Base-by-base conservation (phyloP, 2,113 vertebrate species). In the Notothenia coriiceps region DNA sequence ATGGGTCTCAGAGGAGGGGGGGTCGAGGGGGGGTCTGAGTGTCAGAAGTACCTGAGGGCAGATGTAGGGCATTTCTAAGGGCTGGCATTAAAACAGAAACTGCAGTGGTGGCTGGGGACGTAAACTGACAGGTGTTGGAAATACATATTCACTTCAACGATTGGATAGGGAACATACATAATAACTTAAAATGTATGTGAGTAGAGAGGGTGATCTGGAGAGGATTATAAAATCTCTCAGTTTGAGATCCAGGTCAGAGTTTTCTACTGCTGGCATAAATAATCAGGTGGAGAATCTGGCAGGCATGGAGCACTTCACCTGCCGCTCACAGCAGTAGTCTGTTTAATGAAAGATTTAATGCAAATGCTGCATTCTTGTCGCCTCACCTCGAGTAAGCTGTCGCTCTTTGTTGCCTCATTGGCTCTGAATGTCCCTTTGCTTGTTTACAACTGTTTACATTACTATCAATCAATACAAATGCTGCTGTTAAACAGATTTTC, bases 1-100 rank as follows among this genome's bases (percentile, higher is more conserved):
- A 82, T 72, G 61, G 55, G 62, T 54, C 66, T 54, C 50, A 49
- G 79, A 69, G 18, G 74, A 49, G 54, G 5, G 35, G 3, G 1
- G 29, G 29, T 29, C 29, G 29, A 29, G 29, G 3, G 29, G 60
- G 60, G 43, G 40, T 9, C 18, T 59, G 77, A 59, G 49, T n/a
- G 46, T 56, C 54, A 55, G 77, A 70, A 50, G 65, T 17, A 83
- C 76, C 68, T 55, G 46, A 74, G 80, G 73, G 78, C 49, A 78
- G 52, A 87, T 88, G 70, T 75, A 72, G 72, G 86, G 76, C 76
- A 70, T 81, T 85, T 88, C 54, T 69, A 49, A 64, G 35, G 80
- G 22, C 65, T 70, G 78, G 70, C 59, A 60, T 82, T 63, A 65
- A 82, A 86, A 81, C 14, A 61, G 47, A 10, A 56, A 77, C 68